Conservation (phyloP, 2,797 vertebrate species). For the Fringilla coelebs region DNA sequence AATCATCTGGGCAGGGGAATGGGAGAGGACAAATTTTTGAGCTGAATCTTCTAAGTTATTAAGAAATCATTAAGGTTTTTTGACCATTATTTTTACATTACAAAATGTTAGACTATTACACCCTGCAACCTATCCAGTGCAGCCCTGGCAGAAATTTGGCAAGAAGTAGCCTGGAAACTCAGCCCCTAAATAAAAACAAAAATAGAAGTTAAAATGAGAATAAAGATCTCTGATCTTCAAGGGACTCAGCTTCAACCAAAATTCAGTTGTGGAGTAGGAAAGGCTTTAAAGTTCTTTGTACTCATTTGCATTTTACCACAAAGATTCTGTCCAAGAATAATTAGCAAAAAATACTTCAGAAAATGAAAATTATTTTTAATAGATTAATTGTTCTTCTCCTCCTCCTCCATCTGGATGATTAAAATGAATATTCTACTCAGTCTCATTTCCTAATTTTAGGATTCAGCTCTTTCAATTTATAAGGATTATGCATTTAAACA, state of each 20-base stretch:
- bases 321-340: not conserved
- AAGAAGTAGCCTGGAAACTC: not conserved
- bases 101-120: not conserved
- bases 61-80: not conserved
- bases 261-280: not conserved
- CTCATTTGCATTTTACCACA: not conserved
- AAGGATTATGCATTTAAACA: not conserved
- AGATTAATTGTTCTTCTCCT: not conserved
- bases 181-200: not conserved
- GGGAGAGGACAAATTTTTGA: not conserved
- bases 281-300: not conserved
- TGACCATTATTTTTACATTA: not conserved
- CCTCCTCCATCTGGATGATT: not conserved
- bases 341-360: not conserved
- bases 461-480: not conserved
- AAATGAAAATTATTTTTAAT: conserved; percentile 11
- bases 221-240: not conserved
- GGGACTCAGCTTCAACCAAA: not conserved
- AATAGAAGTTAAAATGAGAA: not conserved
- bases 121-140: not conserved
- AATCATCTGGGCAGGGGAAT: not conserved
- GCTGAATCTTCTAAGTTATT: not conserved
- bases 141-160: not conserved
- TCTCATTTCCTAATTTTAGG: not conserved
- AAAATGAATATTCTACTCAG: not conserved